Percentiles rank a stretch among this genome's conserved stretches.
Evolutionary conservation across 2,113 vertebrate species (phyloP).

Genomic region (Trematomus loennbergii): DNA sequence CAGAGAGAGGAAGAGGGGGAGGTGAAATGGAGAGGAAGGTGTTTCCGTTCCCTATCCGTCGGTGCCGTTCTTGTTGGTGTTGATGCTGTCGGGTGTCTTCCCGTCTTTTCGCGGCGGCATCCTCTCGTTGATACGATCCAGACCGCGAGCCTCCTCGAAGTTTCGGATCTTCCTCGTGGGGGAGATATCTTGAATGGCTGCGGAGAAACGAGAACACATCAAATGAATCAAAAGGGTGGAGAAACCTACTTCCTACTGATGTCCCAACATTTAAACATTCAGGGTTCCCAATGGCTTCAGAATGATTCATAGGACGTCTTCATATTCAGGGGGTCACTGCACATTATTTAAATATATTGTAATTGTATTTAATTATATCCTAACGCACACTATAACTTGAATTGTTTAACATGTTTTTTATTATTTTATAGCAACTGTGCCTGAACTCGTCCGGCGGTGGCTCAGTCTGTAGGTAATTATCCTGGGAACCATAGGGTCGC

Average conservation of each 20-base stretch:
- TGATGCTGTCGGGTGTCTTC: conserved; percentile 80
- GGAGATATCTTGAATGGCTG: conserved; percentile 93
- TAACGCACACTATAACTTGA: no score
- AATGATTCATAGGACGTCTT: no score
- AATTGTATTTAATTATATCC: no score
- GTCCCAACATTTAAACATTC: no score
- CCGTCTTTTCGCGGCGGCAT: conserved; percentile 94
- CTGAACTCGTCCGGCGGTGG: no score
- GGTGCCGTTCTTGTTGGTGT: conserved; percentile 87
- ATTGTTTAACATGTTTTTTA: no score
- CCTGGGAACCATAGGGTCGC: no score
- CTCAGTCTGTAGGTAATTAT: no score
- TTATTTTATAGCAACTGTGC: no score
- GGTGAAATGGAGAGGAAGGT: conserved; percentile 17
- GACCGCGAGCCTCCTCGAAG: conserved; percentile 94
- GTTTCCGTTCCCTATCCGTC: conserved; percentile 79
- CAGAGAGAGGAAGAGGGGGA: neutral
- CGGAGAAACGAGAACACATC: conserved; percentile 19
- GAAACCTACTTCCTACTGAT: neutral
- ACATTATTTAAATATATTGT: no score
- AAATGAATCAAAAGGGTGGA: neutral
- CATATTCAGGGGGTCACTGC: no score
- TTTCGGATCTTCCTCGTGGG: conserved; percentile 94
- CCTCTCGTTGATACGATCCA: conserved; percentile 95
- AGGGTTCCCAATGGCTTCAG: no score